Conservation (phyloP, 2,888 invertebrate genomes). For the Asteroscopus sphinx region DNA sequence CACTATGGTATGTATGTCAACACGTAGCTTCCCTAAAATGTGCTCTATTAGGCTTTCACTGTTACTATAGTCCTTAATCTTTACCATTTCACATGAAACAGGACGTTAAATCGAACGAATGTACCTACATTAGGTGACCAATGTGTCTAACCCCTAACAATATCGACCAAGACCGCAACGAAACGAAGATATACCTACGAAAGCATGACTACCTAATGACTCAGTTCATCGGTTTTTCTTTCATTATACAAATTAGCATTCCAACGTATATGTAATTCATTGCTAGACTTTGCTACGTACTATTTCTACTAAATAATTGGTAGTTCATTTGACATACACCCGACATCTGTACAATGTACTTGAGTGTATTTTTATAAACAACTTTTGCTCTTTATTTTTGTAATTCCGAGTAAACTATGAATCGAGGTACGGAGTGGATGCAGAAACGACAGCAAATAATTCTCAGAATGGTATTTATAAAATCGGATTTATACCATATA, state of each 20-base stretch:
- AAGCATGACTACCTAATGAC: slow-evolving; percentile 27
- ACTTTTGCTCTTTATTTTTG: slow-evolving; percentile 12
- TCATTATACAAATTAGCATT: slow-evolving; percentile 25
- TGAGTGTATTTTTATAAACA: slow-evolving; percentile 25
- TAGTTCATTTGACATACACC: slow-evolving; percentile 24
- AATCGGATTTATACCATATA: too few relatives aligned
- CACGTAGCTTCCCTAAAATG: too few relatives aligned
- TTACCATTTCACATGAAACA: too few relatives aligned
- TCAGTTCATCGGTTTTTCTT: slow-evolving; percentile 24
- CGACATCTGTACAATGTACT: slow-evolving; percentile 20
- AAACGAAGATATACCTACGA: not conserved
- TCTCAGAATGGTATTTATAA: not conserved
- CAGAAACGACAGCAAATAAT: not conserved
- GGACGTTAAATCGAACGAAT: too few relatives aligned
- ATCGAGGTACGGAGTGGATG: not conserved
- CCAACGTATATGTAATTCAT: slow-evolving; percentile 12
- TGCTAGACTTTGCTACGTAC: slow-evolving; percentile 12
- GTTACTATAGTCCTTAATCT: too few relatives aligned
- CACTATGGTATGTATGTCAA: not conserved
- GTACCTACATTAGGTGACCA: too few relatives aligned
- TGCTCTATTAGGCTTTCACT: too few relatives aligned
- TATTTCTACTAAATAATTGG: slow-evolving; percentile 20
- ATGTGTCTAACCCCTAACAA: too few relatives aligned
- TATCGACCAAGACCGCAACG: too few relatives aligned
- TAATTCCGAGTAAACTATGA: slow-evolving; percentile 3